Percentiles rank a stretch among this genome's conserved stretches.
phyloP scores from a whole-genome alignment of 2,888 invertebrate genomes.

The Oligia strigilis region DNA sequence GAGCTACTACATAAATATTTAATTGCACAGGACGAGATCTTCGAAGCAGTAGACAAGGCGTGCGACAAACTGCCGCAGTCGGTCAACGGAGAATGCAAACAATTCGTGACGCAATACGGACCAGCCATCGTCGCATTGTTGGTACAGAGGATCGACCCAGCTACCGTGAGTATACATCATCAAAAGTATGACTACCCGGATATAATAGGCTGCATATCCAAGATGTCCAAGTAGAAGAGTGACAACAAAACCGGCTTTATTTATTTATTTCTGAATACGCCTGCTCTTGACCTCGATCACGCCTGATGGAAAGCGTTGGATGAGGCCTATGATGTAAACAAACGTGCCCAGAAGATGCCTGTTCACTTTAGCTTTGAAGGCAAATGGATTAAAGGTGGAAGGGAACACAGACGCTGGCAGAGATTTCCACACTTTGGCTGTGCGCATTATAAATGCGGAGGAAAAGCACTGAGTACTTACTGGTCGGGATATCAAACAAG shows the following conservation, averaged over 20 bases:
- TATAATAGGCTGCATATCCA: background rate
- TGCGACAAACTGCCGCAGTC: constrained; percentile 92
- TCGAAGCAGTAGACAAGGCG: constrained; percentile 92
- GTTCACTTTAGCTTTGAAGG: too few relatives aligned
- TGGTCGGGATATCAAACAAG: background rate
- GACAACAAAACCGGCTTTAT: background rate
- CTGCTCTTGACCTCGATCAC: background rate
- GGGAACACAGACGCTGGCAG: background rate
- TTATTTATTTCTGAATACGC: background rate
- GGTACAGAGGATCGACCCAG: constrained; percentile 94
- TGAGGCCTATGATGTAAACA: background rate
- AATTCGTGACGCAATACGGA: constrained; percentile 95
- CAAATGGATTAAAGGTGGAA: background rate
- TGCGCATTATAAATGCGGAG: too few relatives aligned
- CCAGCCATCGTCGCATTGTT: constrained; percentile 94
- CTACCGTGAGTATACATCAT: constrained; percentile 87
- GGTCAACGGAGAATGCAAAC: constrained; percentile 92
- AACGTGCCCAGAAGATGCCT: too few relatives aligned
- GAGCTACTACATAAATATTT: background rate
- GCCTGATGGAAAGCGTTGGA: background rate
- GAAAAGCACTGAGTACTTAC: background rate
- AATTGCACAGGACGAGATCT: constrained; percentile 91
- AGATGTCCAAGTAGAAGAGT: background rate
- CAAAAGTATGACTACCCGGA: background rate
- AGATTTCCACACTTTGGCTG: background rate